Percentiles rank a stretch among this genome's conserved stretches.
These are phyloP conservation scores for Argyresthia albistria DNA, from an alignment of 2,888 invertebrate species.

Conservation along the genomic window DNA sequence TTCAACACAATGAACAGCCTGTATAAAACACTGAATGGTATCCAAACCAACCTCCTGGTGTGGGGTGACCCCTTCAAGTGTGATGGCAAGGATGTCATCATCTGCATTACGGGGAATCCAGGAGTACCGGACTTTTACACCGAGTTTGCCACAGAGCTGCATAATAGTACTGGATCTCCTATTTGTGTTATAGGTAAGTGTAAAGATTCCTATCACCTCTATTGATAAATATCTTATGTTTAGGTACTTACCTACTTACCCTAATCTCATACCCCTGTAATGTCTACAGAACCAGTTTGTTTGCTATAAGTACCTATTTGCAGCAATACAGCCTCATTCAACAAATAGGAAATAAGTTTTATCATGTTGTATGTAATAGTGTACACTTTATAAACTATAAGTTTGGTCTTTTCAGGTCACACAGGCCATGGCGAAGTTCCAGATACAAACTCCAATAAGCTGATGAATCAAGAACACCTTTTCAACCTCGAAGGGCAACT, in stretches of 20 bases:
- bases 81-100: conserved; percentile 74
- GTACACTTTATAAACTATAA: too few species aligned
- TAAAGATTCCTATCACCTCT: neutral
- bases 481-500: conserved; percentile 86
- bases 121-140: conserved; percentile 87
- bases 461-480: conserved; percentile 69
- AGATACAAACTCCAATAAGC: conserved; percentile 52
- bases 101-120: conserved; percentile 91
- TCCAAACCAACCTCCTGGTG: conserved; percentile 81
- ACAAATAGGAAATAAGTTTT: too few species aligned
- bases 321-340: too few species aligned
- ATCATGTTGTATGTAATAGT: too few species aligned
- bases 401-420: conserved; percentile 76
- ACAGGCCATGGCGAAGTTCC: conserved; percentile 74
- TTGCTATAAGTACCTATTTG: too few species aligned
- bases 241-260: too few species aligned
- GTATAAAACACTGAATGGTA: conserved; percentile 64
- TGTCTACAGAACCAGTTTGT: too few species aligned
- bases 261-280: too few species aligned
- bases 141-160: conserved; percentile 78
- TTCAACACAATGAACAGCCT: neutral
- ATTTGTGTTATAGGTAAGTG: conserved; percentile 83
- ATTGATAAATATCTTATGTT: too few species aligned
- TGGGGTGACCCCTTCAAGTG: conserved; percentile 78
- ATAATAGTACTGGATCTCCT: conserved; percentile 75